Evolutionary conservation across 2,888 invertebrate species (phyloP), one percentile per base, ranked within the genome.

Genomic region (Chalcosyrphus nemorum): DNA sequence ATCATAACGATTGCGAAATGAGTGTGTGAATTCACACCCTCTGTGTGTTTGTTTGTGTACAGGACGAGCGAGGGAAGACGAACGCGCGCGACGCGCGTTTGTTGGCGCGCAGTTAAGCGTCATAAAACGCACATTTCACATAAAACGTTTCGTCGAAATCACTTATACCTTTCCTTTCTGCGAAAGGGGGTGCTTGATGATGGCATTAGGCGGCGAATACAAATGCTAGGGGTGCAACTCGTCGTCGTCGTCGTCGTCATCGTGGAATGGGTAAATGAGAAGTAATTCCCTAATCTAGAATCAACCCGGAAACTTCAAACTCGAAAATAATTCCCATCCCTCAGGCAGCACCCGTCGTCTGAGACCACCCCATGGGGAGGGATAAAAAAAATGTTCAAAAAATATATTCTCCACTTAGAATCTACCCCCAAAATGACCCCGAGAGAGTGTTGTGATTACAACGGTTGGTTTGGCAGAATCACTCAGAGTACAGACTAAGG

Each of bases 91-190:
- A 13, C 54, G 32, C 45, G 45, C 63, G 54, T 74, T 74, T 32
- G 43, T 57, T 74, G 72, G 77, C 66, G 72, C 72, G 72, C 82
- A 82, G 78, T 78, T 82, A 82, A 82, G 68, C 84, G 63, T 80
- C 74, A 84, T 84, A 84, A 84, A 84, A 80, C 84, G 84, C 84
- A 84, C 84, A 84, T 80, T 84, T 80, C 84, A 63, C 84, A 84
- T 84, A 84, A 84, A 84, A 84, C 78, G 82, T 82, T 82, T 82
- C 82, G 82, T 78, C 78, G 72, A 78, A 82, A 82, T 82, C 82
- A 82, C 82, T 82, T 82, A 38, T 38, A 78, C 78, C 78, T 68
- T 72, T 59, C 29, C 19, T 21, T 19, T 17, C 47, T 21, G 57
- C 17, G 35, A n/a, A n/a, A n/a, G 5, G 11, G 17, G 32, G 5